Evolutionary conservation across 2,113 vertebrate species (phyloP).

Genomic region (Crotalus viridis): DNA sequence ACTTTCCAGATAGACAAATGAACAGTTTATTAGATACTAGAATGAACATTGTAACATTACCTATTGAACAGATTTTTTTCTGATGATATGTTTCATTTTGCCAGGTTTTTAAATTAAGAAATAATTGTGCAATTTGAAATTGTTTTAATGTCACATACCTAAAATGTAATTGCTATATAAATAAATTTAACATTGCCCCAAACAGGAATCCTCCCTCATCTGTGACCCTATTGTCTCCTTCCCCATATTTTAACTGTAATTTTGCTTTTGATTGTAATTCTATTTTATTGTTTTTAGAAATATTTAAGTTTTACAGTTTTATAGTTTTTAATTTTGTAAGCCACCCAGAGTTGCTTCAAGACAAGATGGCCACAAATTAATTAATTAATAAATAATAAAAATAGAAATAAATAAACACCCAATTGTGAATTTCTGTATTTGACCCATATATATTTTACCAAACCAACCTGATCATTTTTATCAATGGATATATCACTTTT

Average conservation of each 20-base stretch:
- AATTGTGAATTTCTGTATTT: not conserved
- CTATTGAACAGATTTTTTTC: not conserved
- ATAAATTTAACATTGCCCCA: not conserved
- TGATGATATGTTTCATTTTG: not conserved
- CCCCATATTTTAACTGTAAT: not conserved
- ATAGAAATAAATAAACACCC: not conserved
- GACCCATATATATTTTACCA: not conserved
- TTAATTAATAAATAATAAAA: not conserved
- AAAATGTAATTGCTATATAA: not conserved
- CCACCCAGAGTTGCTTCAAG: not conserved
- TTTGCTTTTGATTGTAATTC: not conserved
- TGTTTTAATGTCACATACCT: not conserved
- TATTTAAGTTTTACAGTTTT: not conserved
- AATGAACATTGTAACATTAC: not conserved
- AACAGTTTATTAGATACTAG: not conserved
- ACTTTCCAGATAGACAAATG: not conserved
- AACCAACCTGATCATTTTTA: not conserved
- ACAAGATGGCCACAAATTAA: not conserved
- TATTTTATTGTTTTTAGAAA: not conserved
- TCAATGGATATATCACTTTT: not conserved
- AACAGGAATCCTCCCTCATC: not conserved
- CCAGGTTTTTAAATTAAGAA: not conserved
- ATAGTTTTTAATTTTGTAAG: not conserved
- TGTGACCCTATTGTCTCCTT: not conserved
- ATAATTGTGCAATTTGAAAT: not conserved